Conservation (phyloP, 2,797 vertebrate species). For the Phataginus tricuspis region DNA sequence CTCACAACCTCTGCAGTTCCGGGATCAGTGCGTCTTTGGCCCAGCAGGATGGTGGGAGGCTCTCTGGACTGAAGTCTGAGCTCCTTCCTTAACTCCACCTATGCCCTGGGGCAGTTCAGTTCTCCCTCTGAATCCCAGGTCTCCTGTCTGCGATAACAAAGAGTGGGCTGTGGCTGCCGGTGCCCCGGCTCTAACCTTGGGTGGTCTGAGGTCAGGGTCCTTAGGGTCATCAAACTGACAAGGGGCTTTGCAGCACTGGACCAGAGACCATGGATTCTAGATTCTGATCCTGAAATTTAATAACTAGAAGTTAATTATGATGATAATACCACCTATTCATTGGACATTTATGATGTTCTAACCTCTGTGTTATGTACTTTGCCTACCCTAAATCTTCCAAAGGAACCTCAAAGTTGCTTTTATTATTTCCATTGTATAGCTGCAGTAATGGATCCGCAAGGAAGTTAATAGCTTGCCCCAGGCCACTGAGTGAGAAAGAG, state of each 20-base stretch:
- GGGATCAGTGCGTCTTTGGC: background rate
- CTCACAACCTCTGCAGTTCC: no score
- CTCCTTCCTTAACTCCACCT: background rate
- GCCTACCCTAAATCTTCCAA: background rate
- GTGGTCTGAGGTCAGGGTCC: background rate
- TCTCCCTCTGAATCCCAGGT: background rate
- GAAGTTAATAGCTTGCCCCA: background rate
- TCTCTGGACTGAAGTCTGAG: background rate
- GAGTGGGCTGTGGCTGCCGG: background rate
- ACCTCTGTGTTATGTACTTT: background rate
- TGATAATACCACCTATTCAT: fast-evolving
- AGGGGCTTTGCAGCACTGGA: background rate
- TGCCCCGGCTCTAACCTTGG: background rate
- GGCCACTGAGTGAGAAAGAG: background rate
- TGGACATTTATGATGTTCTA: background rate
- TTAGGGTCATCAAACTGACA: background rate
- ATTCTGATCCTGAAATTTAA: background rate
- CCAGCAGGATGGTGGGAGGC: background rate
- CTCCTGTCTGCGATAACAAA: background rate
- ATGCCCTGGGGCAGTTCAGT: background rate
- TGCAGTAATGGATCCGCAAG: background rate
- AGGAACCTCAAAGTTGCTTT: background rate
- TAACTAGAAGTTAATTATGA: background rate
- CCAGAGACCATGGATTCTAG: background rate
- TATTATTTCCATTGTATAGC: background rate